phyloP scores from a whole-genome alignment of 2,888 invertebrate genomes.

The Alloscopus bannaensis region DNA sequence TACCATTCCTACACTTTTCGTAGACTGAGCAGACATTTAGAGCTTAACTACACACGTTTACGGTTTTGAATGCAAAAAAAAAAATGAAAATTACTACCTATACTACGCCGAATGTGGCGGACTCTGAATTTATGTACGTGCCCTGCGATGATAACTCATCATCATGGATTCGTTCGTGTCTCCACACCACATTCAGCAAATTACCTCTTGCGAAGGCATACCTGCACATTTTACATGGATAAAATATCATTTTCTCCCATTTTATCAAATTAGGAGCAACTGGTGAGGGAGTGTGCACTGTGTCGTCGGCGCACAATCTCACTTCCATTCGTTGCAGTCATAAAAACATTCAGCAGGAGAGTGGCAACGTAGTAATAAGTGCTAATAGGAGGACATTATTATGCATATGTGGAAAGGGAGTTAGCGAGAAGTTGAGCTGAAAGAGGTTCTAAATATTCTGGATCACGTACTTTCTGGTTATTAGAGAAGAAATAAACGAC shows the following conservation, averaged over 20 bases:
- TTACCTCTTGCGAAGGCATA: no score
- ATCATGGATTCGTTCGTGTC: constrained; percentile 6
- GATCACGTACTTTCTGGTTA: constrained; percentile 52
- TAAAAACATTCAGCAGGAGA: no score
- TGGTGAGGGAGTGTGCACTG: no score
- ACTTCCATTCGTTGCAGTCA: neutral
- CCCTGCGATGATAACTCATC: no score
- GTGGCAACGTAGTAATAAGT: constrained; percentile 52
- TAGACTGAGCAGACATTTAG: no score
- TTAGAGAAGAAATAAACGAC: no score
- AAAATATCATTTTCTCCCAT: neutral
- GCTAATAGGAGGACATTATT: constrained; percentile 34
- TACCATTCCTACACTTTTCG: no score
- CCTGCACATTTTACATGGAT: constrained; percentile 3
- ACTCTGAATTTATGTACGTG: no score
- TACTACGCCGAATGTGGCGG: no score
- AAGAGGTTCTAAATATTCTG: constrained; percentile 33
- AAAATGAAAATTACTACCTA: no score
- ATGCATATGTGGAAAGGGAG: constrained; percentile 26
- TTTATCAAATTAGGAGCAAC: neutral
- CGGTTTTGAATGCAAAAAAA: no score
- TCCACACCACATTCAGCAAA: constrained; percentile 2
- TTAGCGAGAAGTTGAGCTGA: constrained; percentile 3
- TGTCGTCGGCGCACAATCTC: neutral
- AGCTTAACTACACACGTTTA: no score